phyloP scores from a whole-genome alignment of 2,888 invertebrate species.

The Phanerotoma sp. region DNA sequence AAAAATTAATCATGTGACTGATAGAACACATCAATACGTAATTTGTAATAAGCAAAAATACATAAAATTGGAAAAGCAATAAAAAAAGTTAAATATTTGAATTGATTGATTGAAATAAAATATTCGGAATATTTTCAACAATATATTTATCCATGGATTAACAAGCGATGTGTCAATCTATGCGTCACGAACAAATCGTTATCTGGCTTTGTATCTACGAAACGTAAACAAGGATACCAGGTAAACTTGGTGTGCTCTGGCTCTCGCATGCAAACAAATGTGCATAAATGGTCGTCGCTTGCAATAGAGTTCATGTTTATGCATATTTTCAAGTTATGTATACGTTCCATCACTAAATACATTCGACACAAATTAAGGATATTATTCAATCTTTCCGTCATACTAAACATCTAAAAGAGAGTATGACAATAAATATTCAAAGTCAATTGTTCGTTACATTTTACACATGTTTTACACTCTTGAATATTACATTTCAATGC shows the following conservation, averaged over 20 bases:
- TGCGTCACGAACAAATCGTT: not conserved
- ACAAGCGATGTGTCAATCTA: not conserved
- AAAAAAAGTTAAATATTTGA: no score
- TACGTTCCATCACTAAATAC: not conserved
- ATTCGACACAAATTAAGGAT: constrained; percentile 7
- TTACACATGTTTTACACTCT: no score
- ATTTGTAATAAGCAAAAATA: no score
- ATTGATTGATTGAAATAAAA: no score
- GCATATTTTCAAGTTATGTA: constrained; percentile 3
- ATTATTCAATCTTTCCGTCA: constrained; percentile 4
- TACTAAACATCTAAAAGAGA: not conserved
- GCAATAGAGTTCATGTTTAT: constrained; percentile 12
- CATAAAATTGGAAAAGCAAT: no score
- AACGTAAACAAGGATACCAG: constrained; percentile 15
- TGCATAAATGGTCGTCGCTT: constrained; percentile 17
- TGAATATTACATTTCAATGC: no score
- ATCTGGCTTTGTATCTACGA: not conserved
- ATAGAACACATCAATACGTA: no score
- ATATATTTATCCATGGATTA: not conserved
- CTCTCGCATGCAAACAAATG: constrained; percentile 21
- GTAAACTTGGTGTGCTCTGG: not conserved
- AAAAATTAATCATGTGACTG: no score
- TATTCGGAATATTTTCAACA: no score
- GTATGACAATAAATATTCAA: not conserved
- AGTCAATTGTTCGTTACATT: not conserved